Evolutionary conservation across 2,797 vertebrate genomes (phyloP), one percentile per base, ranked within the genome.

Genomic region (Sebastes ruberrimus): DNA sequence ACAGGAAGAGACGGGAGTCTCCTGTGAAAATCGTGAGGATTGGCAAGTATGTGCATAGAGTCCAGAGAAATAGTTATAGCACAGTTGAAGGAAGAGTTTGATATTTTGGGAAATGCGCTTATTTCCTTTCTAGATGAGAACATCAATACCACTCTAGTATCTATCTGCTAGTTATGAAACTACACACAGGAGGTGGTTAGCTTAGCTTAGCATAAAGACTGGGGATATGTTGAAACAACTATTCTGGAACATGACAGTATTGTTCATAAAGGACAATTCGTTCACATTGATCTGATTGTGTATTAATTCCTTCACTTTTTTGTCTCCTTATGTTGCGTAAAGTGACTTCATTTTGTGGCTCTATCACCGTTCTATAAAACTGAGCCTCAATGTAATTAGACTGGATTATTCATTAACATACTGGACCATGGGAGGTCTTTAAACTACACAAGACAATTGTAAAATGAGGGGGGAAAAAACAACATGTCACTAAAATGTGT

Each of bases 351-450:
- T 74, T 72, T 56, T 60, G 57, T 52, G 32, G 76, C 1, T 1
- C 14, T 33, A 5, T 65, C n/a, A 28, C 14, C 18, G 2, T n/a
- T 61, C 8, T 62, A 20, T 46, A 23, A 27, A 53, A 53, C 56
- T 18, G 8, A 81, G 28, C 35, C 11, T 71, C 32, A 59, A 14
- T 18, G 4, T 53, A 74, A 81, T 84, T 71, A 64, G 71, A 78
- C 13, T 63, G 32, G 71, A 73, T 89, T 81, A 80, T 83, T 85
- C 83, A 91, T 85, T 84, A 88, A 85, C 77, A 61, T 46, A 65
- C 32, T 68, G 60, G 59, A n/a, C 75, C 64, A 10, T 66, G 18
- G 76, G 81, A 69, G 73, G 82, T 81, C 74, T 78, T 81, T 83
- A 81, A 81, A 81, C 57, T 33, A 49, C 57, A 81, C 52, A 73